A percentile compares a stretch with the other conserved stretches of the same genome.
These are phyloP conservation scores for Zaprionus capensis DNA, from an alignment of 1,140 invertebrate species.

Conservation along the genomic window DNA sequence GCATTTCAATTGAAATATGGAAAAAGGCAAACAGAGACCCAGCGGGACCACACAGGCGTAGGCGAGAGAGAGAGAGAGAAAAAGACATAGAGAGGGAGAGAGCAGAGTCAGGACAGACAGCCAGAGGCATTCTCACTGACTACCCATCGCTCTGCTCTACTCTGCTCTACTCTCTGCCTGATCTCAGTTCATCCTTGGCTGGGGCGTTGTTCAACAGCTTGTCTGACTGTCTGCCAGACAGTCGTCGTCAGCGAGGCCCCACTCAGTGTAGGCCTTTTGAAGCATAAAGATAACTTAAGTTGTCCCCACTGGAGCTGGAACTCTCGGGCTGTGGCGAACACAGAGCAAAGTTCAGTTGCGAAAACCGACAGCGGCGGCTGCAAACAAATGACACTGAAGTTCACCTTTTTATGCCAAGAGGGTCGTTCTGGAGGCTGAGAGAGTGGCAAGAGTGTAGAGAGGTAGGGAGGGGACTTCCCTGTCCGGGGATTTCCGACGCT, in stretches of 20 bases:
- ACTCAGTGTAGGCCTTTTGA: slow-evolving; percentile 59
- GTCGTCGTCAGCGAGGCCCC: slow-evolving; percentile 37
- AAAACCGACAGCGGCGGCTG: slow-evolving; percentile 46
- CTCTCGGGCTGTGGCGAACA: slow-evolving; percentile 8
- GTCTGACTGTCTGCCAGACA: slow-evolving; percentile 51
- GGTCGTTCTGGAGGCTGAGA: slow-evolving; percentile 6
- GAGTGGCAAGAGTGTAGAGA: background rate
- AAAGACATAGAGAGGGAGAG: background rate
- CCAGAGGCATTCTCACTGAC: background rate
- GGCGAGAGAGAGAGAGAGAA: background rate
- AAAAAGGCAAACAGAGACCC: slow-evolving; percentile 40
- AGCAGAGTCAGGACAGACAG: background rate
- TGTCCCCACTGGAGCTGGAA: slow-evolving; percentile 48
- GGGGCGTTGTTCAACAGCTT: slow-evolving; percentile 54
- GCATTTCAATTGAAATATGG: slow-evolving; percentile 64
- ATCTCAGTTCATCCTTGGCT: slow-evolving; percentile 23
- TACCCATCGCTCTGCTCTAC: background rate
- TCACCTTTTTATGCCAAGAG: slow-evolving; percentile 59
- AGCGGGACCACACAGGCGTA: slow-evolving; percentile 28
- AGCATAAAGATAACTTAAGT: slow-evolving; percentile 70
- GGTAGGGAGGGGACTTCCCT: background rate
- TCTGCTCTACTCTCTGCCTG: background rate
- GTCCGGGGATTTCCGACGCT: slow-evolving; percentile 41
- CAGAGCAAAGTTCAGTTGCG: slow-evolving; percentile 48
- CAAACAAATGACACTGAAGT: slow-evolving; percentile 68